phyloP scores from a whole-genome alignment of 64 coral and sea anemone species.

The Pachyseris speciosa region DNA sequence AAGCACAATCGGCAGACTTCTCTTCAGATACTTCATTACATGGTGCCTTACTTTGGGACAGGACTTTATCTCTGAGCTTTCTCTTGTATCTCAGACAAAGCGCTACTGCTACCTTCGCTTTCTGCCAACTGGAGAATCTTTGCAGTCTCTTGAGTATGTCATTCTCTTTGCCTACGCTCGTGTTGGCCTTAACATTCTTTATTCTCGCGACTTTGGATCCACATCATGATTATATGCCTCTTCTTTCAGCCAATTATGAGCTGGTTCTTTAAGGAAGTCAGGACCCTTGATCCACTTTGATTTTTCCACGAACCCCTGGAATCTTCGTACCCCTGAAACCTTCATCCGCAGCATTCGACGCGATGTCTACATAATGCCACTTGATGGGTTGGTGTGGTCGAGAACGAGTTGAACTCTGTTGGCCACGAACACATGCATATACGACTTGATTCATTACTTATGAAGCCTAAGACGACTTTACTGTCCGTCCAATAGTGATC shows the following conservation, averaged over 20 bases:
- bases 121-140: constrained; percentile 45
- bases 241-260: constrained; percentile 33
- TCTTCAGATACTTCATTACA: neutral
- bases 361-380: too few relatives aligned
- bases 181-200: constrained; percentile 4
- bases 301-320: too few relatives aligned
- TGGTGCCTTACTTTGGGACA: too few relatives aligned
- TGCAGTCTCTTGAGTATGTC: constrained; percentile 40
- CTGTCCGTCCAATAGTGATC: constrained; percentile 61
- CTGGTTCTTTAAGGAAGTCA: constrained; percentile 18
- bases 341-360: too few relatives aligned
- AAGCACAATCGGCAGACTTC: too few relatives aligned
- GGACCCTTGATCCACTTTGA: too few relatives aligned
- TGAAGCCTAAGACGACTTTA: neutral
- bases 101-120: constrained; percentile 22
- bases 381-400: too few relatives aligned
- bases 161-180: neutral
- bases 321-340: too few relatives aligned
- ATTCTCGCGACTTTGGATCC: constrained; percentile 15
- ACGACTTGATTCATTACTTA: constrained; percentile 26
- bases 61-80: neutral
- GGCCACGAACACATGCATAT: too few relatives aligned
- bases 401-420: too few relatives aligned
- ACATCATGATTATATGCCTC: constrained; percentile 8
- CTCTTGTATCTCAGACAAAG: constrained; percentile 30